Evolutionary conservation across 2,797 vertebrate species (phyloP).

Genomic region (Anas flavirostris): DNA sequence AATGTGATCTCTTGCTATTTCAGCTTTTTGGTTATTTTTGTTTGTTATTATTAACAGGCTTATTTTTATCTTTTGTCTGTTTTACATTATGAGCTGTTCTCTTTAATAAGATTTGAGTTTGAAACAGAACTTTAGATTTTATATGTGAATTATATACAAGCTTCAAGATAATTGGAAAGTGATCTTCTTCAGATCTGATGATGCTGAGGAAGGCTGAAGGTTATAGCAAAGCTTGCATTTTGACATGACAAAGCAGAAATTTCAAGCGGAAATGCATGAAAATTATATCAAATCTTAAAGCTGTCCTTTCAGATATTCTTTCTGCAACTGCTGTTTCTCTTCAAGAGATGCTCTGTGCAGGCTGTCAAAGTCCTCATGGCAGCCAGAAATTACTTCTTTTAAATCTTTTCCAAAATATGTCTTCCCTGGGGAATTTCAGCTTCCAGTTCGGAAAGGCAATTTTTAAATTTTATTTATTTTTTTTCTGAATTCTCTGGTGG

Average conservation of each 20-base stretch:
- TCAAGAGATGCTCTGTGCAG: neutral
- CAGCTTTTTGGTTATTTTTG: neutral
- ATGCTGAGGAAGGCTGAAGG: neutral
- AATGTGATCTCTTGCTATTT: neutral
- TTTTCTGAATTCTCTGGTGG: neutral
- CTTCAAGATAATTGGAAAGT: constrained; percentile 28
- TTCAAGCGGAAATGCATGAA: neutral
- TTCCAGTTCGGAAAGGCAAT: constrained; percentile 22
- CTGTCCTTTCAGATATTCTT: neutral
- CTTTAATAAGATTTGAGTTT: constrained; percentile 47
- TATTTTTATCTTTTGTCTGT: constrained; percentile 25
- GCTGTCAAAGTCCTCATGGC: constrained; percentile 13
- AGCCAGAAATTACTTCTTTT: constrained; percentile 27
- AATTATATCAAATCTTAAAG: neutral
- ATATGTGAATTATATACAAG: constrained; percentile 8
- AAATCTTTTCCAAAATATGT: constrained; percentile 27
- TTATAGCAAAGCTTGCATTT: neutral
- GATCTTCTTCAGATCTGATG: constrained; percentile 16
- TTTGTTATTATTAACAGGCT: constrained; percentile 19
- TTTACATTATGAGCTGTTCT: constrained; percentile 4
- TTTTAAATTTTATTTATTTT: neutral
- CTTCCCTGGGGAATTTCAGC: neutral
- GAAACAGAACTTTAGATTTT: constrained; percentile 31
- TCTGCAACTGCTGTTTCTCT: neutral
- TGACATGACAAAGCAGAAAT: constrained; percentile 8